Percentiles rank a stretch among this genome's conserved stretches.
phyloP scores from a whole-genome alignment of 2,113 vertebrate genomes.

The Pantherophis guttatus region DNA sequence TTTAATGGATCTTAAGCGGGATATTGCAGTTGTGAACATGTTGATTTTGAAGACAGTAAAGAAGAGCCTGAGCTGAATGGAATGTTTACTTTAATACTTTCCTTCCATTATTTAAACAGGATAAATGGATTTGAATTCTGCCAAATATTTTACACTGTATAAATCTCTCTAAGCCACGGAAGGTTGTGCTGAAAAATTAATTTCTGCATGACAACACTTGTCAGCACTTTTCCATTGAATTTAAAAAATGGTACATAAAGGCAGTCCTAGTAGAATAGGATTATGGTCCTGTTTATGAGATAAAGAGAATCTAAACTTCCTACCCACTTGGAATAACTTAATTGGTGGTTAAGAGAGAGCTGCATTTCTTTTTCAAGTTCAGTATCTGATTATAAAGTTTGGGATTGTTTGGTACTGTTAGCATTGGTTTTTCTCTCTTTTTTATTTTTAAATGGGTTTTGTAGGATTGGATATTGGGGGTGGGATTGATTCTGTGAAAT shows the following conservation, averaged over 20 bases:
- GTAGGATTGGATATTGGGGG: not conserved
- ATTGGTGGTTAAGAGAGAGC: constrained; percentile 25
- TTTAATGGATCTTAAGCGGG: constrained; percentile 29
- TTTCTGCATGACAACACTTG: constrained; percentile 54
- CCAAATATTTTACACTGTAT: constrained; percentile 55
- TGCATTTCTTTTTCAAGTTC: not conserved
- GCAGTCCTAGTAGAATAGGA: constrained; percentile 35
- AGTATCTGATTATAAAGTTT: not conserved
- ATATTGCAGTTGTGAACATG: not conserved
- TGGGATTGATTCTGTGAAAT: not conserved
- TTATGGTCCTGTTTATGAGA: constrained; percentile 44
- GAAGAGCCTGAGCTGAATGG: not conserved
- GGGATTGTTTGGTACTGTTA: not conserved
- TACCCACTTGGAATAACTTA: constrained; percentile 26
- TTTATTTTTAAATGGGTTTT: not conserved
- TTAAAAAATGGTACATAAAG: constrained; percentile 41
- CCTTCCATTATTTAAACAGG: constrained; percentile 53
- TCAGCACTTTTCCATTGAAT: constrained; percentile 59
- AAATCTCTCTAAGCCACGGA: constrained; percentile 45
- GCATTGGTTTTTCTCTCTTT: not conserved
- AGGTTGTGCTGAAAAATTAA: constrained; percentile 58
- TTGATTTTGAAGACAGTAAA: constrained; percentile 4
- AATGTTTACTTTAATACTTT: constrained; percentile 53
- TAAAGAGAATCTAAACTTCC: constrained; percentile 32
- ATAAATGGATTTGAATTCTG: constrained; percentile 55